These are phyloP conservation scores for Otocyon megalotis DNA, from an alignment of 2,113 vertebrate species.

Conservation along the genomic window DNA sequence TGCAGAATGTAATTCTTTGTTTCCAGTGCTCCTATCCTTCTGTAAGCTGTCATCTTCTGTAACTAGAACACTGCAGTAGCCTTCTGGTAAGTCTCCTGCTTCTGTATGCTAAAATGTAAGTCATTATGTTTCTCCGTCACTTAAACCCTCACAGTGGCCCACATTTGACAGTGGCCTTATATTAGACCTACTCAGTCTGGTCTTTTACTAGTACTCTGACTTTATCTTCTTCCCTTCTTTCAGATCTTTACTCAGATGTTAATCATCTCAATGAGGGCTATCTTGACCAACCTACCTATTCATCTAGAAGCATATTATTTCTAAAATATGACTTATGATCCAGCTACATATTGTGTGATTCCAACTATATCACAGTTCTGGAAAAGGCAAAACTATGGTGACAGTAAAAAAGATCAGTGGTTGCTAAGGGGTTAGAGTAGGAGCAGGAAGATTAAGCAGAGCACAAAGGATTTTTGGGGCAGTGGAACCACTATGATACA, in stretches of 20 bases:
- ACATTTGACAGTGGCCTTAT: not conserved
- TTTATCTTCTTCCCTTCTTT: not conserved
- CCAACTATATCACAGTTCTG: not conserved
- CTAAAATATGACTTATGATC: not conserved
- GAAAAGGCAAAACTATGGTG: not conserved
- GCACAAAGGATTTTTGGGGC: not conserved
- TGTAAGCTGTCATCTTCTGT: fast-evolving
- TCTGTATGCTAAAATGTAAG: not conserved
- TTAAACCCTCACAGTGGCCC: not conserved
- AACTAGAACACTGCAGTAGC: not conserved
- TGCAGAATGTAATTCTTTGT: not conserved
- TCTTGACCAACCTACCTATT: not conserved
- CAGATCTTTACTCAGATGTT: not conserved
- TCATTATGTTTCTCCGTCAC: not conserved
- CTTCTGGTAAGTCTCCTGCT: not conserved
- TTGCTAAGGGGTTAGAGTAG: not conserved
- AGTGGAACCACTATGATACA: not conserved
- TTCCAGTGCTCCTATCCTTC: not conserved
- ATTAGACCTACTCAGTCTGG: not conserved
- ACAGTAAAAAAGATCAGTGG: not conserved
- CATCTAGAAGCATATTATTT: not conserved
- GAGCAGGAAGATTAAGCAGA: not conserved
- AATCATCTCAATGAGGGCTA: not conserved
- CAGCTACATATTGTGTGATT: not conserved
- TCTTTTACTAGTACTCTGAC: not conserved